phyloP scores from a whole-genome alignment of 2,113 vertebrate genomes.

The human (Homo sapiens) region DNA sequence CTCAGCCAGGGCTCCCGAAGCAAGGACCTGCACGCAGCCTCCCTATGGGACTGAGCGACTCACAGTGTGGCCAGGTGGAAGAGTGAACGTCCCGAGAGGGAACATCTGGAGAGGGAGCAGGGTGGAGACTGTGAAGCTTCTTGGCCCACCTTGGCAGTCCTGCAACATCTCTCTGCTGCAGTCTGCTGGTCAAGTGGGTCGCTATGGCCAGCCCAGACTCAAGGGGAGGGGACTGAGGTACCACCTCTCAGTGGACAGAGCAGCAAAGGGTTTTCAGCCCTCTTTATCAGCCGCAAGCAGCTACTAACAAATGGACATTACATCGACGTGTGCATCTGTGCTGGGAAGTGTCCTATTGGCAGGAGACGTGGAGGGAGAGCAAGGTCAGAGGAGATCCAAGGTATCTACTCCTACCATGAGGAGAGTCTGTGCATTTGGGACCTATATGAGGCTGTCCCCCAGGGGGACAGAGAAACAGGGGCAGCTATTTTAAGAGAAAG shows the following conservation, averaged over 20 bases:
- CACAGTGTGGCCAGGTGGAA: not conserved
- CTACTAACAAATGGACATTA: not conserved
- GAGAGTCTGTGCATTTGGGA: not conserved
- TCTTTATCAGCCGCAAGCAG: not conserved
- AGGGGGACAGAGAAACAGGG: not conserved
- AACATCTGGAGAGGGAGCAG: not conserved
- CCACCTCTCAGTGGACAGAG: not conserved
- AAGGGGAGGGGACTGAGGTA: not conserved
- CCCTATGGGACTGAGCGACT: not conserved
- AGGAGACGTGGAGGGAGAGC: not conserved
- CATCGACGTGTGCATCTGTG: not conserved
- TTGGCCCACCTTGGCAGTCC: not conserved
- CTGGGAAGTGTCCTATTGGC: not conserved
- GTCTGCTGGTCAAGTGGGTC: not conserved
- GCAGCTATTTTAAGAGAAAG: not conserved
- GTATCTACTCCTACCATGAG: not conserved
- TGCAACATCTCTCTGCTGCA: too few species aligned
- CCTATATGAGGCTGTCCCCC: not conserved
- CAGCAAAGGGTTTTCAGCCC: not conserved
- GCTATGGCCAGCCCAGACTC: not conserved
- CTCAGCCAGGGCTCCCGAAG: not conserved
- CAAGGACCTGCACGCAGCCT: too few species aligned
- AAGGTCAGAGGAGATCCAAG: not conserved
- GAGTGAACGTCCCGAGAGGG: not conserved
- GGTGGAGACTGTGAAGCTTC: not conserved